Evolutionary conservation across 2,888 invertebrate species (phyloP).

Genomic region (Caenorhabditis virilis): DNA sequence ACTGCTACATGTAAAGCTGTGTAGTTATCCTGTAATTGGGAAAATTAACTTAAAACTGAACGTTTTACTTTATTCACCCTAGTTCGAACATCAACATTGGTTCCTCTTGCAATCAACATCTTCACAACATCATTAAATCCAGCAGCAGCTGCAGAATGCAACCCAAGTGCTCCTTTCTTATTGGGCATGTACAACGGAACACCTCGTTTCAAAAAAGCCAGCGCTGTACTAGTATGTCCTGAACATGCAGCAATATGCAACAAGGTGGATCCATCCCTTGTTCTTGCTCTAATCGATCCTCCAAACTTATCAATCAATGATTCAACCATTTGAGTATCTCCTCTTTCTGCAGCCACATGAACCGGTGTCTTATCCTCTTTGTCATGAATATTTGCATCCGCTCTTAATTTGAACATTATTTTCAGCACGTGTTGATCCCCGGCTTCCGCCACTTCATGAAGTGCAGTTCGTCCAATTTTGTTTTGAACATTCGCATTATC

Average conservation of each 20-base stretch:
- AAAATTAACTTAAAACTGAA: not conserved
- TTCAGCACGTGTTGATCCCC: slow-evolving; percentile 93
- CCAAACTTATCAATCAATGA: slow-evolving; percentile 95
- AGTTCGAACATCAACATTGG: slow-evolving; percentile 91
- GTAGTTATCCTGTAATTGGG: slow-evolving; percentile 83
- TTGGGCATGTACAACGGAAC: slow-evolving; percentile 99
- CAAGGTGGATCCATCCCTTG: slow-evolving; percentile 87
- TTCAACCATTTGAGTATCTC: slow-evolving; percentile 93
- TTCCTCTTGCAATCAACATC: slow-evolving; percentile 90
- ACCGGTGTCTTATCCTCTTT: slow-evolving; percentile 94
- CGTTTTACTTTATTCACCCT: slow-evolving; percentile 76
- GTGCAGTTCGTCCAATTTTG: slow-evolving; percentile 86
- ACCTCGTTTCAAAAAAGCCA: slow-evolving; percentile 96
- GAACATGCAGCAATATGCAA: slow-evolving; percentile 97
- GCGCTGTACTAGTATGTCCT: slow-evolving; percentile 96
- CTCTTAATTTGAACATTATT: slow-evolving; percentile 90
- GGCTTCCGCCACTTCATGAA: slow-evolving; percentile 87
- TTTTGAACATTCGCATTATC: slow-evolving; percentile 89
- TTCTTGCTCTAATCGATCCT: slow-evolving; percentile 76
- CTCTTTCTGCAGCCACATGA: slow-evolving; percentile 95
- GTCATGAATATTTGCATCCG: slow-evolving; percentile 90
- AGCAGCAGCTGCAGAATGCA: slow-evolving; percentile 94
- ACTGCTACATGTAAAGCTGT: slow-evolving; percentile 97
- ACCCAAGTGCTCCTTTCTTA: slow-evolving; percentile 94
- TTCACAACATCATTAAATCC: slow-evolving; percentile 82